Evolutionary conservation across 2,888 invertebrate genomes (phyloP), one percentile per base, ranked within the genome.

Genomic region (Chloroclystis v-ata): DNA sequence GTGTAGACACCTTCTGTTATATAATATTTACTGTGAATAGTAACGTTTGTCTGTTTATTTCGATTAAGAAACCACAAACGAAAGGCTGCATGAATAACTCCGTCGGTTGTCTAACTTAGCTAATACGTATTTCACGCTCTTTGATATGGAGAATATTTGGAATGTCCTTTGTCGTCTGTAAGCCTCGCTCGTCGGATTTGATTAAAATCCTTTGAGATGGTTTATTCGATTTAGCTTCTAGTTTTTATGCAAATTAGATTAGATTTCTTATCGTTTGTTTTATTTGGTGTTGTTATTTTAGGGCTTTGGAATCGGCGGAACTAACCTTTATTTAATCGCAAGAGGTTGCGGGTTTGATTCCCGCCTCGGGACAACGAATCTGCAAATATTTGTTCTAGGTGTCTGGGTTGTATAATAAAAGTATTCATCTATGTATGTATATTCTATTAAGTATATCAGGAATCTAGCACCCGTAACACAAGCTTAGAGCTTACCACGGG

Each of bases 181-280:
- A 33, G 10, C 32, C n/a, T 12, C 33, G 14, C 33, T 2, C 10
- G 33, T 16, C 6, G 10, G 16, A 33, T 33, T 33, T 33, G 33
- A 33, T 33, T 33, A 33, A 33, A 33, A 33, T 33, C 33, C 16
- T 33, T 33, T 33, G 33, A 33, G 16, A 16, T 16, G 33, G 3
- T 33, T 16, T 33, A 33, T 16, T 33, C 10, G 7, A 20, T 16
- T 33, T 14, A 16, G 33, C 33, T 33, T 16, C 16, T 32, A 32
- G 33, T 10, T 20, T 33, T 2, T 20, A n/a, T 6, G 10, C 16
- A 33, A 33, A 33, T 26, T 33, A 6, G 16, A 33, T 10, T 6
- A 1, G 16, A 33, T 9, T 32, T 32, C 14, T 5, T 14, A 26
- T 6, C 26, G 3, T 8, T 8, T 6, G 9, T 26, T 26, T 9